Evolutionary conservation across 2,113 vertebrate species (phyloP), one percentile per base, ranked within the genome.

Genomic region (Triplophysa tibetana): DNA sequence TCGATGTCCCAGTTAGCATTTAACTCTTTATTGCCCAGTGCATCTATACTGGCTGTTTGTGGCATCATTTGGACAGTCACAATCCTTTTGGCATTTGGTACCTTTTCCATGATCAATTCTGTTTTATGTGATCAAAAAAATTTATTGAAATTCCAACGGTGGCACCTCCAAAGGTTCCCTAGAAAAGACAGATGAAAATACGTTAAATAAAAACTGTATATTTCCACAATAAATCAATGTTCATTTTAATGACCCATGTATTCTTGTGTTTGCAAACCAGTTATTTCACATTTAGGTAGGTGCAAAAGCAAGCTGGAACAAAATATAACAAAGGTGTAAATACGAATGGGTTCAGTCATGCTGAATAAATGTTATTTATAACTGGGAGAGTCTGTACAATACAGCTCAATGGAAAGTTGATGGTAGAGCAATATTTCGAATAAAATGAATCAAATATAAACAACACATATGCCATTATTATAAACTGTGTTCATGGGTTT

Each of bases 81-180:
- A 67, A 95, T 92, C 87, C 94, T 93, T 88, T 95, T 93, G 85
- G 95, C 93, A 87, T 96, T 95, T 69, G 95, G 94, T 88, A 96
- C 95, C 89, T 96, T 98, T 85, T 90, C 93, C 93, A 95, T 94
- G 92, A 23, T 91, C 89, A 87, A 81, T 81, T 33, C 56, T 83
- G 79, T 8, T 81, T 64, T 77, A 77, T 84, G 80, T 76, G 75
- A 72, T n/a, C 78, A 81, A 90, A 85, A 88, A 88, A 87, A 89
- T 82, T 29, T 54, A 77, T 77, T n/a, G n/a, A n/a, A n/a, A 65
- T 65, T 76, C 41, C 73, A 75, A 29, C 61, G 43, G 26, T 70
- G 52, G 66, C 50, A 50, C n/a, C 29, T 65, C 24, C 58, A 77
- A 77, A 52, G 14, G 41, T 33, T 58, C 56, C 76, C 81, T 82